Conservation (phyloP, 2,797 vertebrate species). For the Acipenser transmontanus region DNA sequence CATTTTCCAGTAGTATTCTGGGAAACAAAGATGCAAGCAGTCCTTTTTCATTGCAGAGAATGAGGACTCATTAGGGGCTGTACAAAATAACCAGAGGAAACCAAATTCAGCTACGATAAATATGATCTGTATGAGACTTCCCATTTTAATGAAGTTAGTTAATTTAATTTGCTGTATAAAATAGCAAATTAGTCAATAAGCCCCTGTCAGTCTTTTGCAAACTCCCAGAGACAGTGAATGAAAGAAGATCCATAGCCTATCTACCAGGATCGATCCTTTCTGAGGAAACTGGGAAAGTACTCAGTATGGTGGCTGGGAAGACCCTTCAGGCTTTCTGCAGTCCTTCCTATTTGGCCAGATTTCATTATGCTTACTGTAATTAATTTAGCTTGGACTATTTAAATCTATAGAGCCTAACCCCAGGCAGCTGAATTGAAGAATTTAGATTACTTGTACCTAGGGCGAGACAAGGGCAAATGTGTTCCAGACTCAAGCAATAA, state of each 20-base stretch:
- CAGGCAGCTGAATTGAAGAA: conserved; percentile 9
- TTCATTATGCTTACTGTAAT: conserved; percentile 9
- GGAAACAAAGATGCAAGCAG: too few relatives aligned
- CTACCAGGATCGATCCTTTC: conserved; percentile 24
- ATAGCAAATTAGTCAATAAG: background rate
- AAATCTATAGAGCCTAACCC: conserved; percentile 14
- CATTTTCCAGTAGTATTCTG: too few relatives aligned
- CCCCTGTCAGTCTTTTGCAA: background rate
- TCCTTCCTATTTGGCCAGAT: conserved; percentile 8
- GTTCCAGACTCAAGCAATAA: conserved; percentile 10
- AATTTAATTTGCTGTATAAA: conserved; percentile 1
- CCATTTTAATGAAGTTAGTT: background rate
- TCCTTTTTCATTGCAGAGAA: too few relatives aligned
- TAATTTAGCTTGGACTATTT: conserved; percentile 13
- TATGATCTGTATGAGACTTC: background rate
- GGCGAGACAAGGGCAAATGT: conserved; percentile 8
- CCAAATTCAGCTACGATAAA: background rate
- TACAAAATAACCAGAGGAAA: too few relatives aligned
- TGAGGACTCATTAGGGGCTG: too few relatives aligned
- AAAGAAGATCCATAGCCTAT: conserved; percentile 30
- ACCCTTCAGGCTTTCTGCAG: background rate
- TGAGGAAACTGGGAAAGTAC: conserved; percentile 7
- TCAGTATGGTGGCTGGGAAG: background rate
- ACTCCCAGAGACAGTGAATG: conserved; percentile 19
- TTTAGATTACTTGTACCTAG: background rate